phyloP scores from a whole-genome alignment of 2,113 vertebrate genomes.

The Peromyscus leucopus region DNA sequence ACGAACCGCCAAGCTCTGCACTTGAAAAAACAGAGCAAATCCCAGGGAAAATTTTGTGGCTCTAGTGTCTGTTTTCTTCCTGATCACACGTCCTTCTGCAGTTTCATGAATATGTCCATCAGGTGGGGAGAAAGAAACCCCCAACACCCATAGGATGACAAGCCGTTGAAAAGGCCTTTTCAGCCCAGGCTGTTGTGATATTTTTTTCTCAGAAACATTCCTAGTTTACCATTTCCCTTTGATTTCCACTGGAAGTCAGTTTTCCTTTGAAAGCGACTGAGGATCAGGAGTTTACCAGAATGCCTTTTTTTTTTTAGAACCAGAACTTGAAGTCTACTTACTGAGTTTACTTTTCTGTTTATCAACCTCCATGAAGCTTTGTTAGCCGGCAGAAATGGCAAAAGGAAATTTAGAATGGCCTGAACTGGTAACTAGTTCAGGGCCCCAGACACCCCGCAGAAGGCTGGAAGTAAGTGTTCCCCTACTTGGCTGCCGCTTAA shows the following conservation, averaged over 20 bases:
- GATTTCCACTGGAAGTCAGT: background rate
- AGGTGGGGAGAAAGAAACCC: background rate
- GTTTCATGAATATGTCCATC: background rate
- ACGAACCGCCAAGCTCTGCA: background rate
- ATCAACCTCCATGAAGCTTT: background rate
- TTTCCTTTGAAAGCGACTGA: background rate
- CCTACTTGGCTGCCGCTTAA: background rate
- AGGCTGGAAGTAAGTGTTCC: background rate
- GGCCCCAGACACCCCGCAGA: too few species aligned
- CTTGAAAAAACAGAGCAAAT: background rate
- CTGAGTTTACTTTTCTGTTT: background rate
- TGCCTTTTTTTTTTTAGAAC: background rate
- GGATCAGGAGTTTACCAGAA: background rate
- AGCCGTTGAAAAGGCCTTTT: background rate
- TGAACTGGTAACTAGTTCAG: background rate
- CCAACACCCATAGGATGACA: background rate
- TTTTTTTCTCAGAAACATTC: background rate
- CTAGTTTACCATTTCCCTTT: background rate
- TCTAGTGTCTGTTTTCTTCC: background rate
- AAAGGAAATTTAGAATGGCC: background rate
- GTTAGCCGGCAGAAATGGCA: background rate
- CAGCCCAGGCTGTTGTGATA: background rate
- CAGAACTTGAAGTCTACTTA: rapidly evolving
- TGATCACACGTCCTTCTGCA: background rate
- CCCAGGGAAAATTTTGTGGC: background rate